Base-by-base conservation (phyloP, 2,797 vertebrate genomes). In the Hydrolagus colliei region DNA sequence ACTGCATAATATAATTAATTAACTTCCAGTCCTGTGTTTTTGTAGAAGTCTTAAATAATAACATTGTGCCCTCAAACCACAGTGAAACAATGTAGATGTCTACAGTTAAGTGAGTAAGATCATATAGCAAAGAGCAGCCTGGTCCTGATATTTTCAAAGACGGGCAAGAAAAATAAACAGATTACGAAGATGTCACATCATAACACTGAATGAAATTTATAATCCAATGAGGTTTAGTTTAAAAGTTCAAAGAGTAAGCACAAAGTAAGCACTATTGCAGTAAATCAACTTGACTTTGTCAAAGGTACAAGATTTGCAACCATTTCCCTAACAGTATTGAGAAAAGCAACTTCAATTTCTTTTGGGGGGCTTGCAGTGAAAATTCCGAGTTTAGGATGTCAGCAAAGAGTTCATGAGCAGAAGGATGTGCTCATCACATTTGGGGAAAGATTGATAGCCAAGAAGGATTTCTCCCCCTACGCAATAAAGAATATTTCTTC, bases 181-280 rank as follows among this genome's bases (percentile, higher is more conserved):
- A 87, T 87, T 86, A 85, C 27, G 59, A 72, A 88, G 86, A 78
- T 86, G 80, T 88, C 86, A 89, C 86, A 88, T 86, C 65, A 82
- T 80, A 86, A 65, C 61, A 87, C 77, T 86, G 63, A 86, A 86
- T 88, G 87, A 87, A 86, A 87, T 86, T 86, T 86, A 87, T 87
- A 86, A 87, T 85, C 74, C 86, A 86, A 87, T 86, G 75, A 86
- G 75, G 85, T 88, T 87, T 87, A 61, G 41, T 85, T 87, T 87
- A 3, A 82, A 86, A 87, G 85, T 77, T 82, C 75, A 88, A 35
- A 65, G n/a, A 67, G 78, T 65, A 80, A 80, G 62, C 78, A 80
- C 62, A 61, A 82, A 32, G 62, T 27, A 68, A 32, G 62, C 62
- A 68, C 14, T 35, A 62, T 8, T 11, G 82, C 78, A 76, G 84